These are phyloP conservation scores for Pandemis cinnamomeana DNA, from an alignment of 2,888 invertebrate genomes.

Conservation along the genomic window DNA sequence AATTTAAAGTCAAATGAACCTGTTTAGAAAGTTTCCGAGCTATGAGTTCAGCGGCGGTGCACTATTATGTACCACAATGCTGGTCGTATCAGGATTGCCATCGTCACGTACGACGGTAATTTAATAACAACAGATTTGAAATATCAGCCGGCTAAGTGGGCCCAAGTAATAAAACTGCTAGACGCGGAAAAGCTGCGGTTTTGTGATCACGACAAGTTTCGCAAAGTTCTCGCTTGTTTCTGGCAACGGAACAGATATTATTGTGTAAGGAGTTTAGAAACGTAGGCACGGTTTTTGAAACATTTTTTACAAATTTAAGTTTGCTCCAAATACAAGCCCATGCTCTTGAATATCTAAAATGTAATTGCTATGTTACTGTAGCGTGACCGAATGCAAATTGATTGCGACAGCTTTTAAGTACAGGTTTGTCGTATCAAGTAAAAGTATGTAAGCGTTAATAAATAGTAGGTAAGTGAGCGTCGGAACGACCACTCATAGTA, in stretches of 20 bases:
- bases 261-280: conserved; percentile 71
- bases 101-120: conserved; percentile 60
- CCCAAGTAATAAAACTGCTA: conserved; percentile 60
- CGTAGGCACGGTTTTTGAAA: conserved; percentile 48
- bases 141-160: conserved; percentile 60
- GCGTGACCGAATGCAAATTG: conserved; percentile 30
- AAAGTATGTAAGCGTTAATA: conserved; percentile 3
- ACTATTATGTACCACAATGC: conserved; percentile 41
- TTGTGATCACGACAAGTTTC: conserved; percentile 76
- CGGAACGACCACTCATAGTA: background rate
- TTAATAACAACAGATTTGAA: conserved; percentile 60
- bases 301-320: conserved; percentile 53
- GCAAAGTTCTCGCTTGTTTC: conserved; percentile 69
- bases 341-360: conserved; percentile 20
- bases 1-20: conserved; percentile 29
- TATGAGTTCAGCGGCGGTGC: conserved; percentile 45
- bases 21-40: conserved; percentile 44
- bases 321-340: conserved; percentile 47
- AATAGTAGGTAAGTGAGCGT: background rate
- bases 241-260: conserved; percentile 58
- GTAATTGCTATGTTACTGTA: conserved; percentile 20
- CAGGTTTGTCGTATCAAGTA: conserved; percentile 14
- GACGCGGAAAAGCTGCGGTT: conserved; percentile 75
- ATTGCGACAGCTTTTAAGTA: conserved; percentile 14
- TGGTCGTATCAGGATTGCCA: conserved; percentile 49